Evolutionary conservation across 2,888 invertebrate genomes (phyloP).

Genomic region (Mesopsocus fuscifrons): DNA sequence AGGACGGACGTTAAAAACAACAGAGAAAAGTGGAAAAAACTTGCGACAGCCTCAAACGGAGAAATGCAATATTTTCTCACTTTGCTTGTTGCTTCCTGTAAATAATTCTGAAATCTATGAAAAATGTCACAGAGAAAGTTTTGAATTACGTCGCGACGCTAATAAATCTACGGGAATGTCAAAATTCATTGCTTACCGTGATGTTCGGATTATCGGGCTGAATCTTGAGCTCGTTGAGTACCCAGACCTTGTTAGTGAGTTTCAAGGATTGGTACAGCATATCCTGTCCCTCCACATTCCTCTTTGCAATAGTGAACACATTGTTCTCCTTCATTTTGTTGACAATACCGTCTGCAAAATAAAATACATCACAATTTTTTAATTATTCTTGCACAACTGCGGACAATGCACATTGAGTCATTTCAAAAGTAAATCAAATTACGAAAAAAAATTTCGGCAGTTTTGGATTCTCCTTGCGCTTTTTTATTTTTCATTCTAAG

Average conservation of each 20-base stretch:
- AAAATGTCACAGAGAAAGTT: background rate
- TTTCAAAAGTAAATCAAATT: too few relatives aligned
- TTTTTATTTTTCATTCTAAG: too few relatives aligned
- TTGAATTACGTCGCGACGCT: too few relatives aligned
- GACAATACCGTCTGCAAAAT: slow-evolving; percentile 61
- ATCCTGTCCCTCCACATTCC: slow-evolving; percentile 97
- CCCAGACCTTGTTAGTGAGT: slow-evolving; percentile 93
- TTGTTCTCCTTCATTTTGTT: slow-evolving; percentile 91
- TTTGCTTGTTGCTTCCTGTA: background rate
- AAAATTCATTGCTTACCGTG: slow-evolving; percentile 57
- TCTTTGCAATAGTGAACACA: slow-evolving; percentile 93
- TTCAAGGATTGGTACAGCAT: slow-evolving; percentile 97
- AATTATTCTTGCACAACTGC: too few relatives aligned
- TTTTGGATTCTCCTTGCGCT: too few relatives aligned
- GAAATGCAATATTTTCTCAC: background rate
- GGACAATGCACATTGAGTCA: too few relatives aligned
- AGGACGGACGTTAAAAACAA: slow-evolving; percentile 1
- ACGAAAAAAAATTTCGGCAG: too few relatives aligned
- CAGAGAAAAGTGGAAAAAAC: too few relatives aligned
- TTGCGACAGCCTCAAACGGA: background rate
- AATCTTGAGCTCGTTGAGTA: slow-evolving; percentile 85
- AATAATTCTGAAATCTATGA: background rate
- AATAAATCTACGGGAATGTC: background rate
- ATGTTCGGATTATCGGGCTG: slow-evolving; percentile 86
- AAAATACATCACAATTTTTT: too few relatives aligned